Percentiles rank a stretch among this genome's conserved stretches.
Conservation (phyloP, 2,888 invertebrate species). For the Empis livida region DNA sequence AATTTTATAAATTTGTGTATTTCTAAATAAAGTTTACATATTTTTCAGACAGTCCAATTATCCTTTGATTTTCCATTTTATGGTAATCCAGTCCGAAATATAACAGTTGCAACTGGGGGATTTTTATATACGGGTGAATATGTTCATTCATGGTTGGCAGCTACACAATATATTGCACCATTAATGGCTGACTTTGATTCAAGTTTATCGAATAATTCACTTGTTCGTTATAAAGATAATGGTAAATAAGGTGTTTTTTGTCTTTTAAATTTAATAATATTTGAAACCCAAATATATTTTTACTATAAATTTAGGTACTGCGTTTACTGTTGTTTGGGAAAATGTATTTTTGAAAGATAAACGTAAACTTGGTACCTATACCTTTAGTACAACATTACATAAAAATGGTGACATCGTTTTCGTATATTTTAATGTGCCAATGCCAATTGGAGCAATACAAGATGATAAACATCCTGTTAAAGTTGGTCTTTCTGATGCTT, state of each 20-base stretch:
- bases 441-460: constrained; percentile 61
- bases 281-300: too few species aligned
- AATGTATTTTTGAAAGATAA: constrained; percentile 76
- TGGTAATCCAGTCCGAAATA: constrained; percentile 74
- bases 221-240: constrained; percentile 72
- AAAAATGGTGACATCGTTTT: constrained; percentile 85
- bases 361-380: constrained; percentile 60
- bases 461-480: constrained; percentile 89
- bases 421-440: constrained; percentile 75
- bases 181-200: constrained; percentile 99
- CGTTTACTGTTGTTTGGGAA: constrained; percentile 91
- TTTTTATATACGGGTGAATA: constrained; percentile 94
- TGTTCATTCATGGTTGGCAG: constrained; percentile 94
- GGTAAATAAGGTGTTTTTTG: too few species aligned
- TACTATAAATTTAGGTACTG: constrained; percentile 54
- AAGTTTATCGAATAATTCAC: constrained; percentile 60
- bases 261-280: too few species aligned
- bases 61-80: constrained; percentile 92
- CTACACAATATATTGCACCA: constrained; percentile 98
- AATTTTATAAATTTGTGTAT: constrained; percentile 3
- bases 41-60: constrained; percentile 62
- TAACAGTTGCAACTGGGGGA: constrained; percentile 95
- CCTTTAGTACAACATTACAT: constrained; percentile 80
- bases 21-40: constrained; percentile 9
- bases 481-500: constrained; percentile 95